Evolutionary conservation across 35 echinoderm and acorn worm genomes (phyloP), one percentile per base, ranked within the genome.

Genomic region (Patiria miniata): DNA sequence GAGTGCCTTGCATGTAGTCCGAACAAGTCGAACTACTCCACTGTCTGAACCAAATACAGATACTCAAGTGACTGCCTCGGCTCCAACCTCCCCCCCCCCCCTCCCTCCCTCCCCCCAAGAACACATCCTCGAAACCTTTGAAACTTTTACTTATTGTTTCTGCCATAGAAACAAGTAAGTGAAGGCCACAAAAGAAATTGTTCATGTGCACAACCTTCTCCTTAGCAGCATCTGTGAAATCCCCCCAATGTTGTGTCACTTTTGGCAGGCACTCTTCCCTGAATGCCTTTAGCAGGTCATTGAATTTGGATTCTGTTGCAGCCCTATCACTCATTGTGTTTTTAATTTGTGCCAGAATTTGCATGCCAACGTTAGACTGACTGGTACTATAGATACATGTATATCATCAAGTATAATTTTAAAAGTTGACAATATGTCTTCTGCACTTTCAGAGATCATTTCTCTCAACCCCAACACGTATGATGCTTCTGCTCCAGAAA

Each of bases 321-420:
- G 78, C 78, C 53, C 87, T 81, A 0, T 89, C 87, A 55, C 87
- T 82, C 78, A 88, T 89, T 38, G 78, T 82, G 50, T 89, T 89
- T 29, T 69, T 89, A 16, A 80, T 61, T n/a, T 39, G 33, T 54
- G 79, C 7, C 2, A 89, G 37, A 59, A 82, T 82, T 16, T 79
- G 77, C 12, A 85, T 53, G 16, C 83, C 54, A 4, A 55, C 37
- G 30, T 85, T 36, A 52, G 52, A 34, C 1, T 1, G 9, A 37
- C 58, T 10, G 29, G 18, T 42, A 51, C 77, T 39, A 77, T 57
- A 86, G 26, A 86, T 39, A 34, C 38, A 18, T 39, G 61, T 21
- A 0, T 86, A 30, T 86, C 83, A 40, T 37, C 30, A 36, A 86
- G 37, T 36, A 86, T 51, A 3, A 78, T 36, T 86, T 86, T 86